Evolutionary conservation across 2,888 invertebrate genomes (phyloP), one percentile per base, ranked within the genome.

Genomic region (Thyatira batis): DNA sequence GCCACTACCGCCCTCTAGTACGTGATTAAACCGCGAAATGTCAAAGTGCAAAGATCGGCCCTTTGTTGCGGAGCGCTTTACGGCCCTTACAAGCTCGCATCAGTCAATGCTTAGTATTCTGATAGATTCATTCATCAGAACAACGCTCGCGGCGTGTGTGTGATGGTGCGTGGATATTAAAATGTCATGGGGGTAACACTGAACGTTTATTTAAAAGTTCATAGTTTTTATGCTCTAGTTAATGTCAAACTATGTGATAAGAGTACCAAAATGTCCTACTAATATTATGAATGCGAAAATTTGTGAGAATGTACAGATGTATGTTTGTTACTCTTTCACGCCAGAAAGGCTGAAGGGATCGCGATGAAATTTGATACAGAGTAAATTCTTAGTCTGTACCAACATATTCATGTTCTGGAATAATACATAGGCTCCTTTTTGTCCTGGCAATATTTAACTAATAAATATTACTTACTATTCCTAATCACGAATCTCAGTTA

Each of bases 21-120:
- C 92, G 91, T 92, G 92, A 92, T 91, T 89, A 90, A 86, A 89
- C 84, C 87, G 86, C 83, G 81, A 89, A 87, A 92, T 91, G 92
- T 92, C 92, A 92, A 84, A 92, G 92, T 87, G 91, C 90, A 92
- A 87, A 89, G 90, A 88, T 91, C 88, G 85, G 83, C 75, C 81
- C 82, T 86, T 88, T 87, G 85, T 84, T 60, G 61, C 54, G 54
- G 43, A 58, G 58, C 61, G 65, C 63, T 60, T 63, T 65, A 53
- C 61, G 55, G 55, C 60, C 65, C 69, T 71, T 64, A 67, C 67
- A 39, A 13, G 62, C 61, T 63, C 59, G 65, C 74, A 81, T 88
- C 88, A 80, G 77, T 87, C 87, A 85, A 77, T 80, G 87, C 74
- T 83, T 64, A 65, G 60, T 61, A 61, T 58, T 67, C 60, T 77